A percentile compares a stretch with the other conserved stretches of the same genome.
These are phyloP conservation scores for Heliconius himera DNA, from an alignment of 1,140 invertebrate species.

Conservation along the genomic window DNA sequence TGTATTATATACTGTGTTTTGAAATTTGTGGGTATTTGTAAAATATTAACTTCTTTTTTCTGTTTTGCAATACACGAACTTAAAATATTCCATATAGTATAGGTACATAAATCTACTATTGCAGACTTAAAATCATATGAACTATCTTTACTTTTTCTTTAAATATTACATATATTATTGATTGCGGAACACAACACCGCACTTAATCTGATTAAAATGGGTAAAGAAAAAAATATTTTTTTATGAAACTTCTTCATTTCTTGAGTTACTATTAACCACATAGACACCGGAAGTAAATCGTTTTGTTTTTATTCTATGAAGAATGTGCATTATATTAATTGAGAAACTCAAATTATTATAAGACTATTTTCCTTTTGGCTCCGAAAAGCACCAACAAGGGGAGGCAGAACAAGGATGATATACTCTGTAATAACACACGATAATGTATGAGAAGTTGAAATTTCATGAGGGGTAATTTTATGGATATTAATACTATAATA, in stretches of 20 bases:
- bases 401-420: neutral
- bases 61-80: neutral
- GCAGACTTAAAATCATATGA: too few relatives aligned
- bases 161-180: too few relatives aligned
- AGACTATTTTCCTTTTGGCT: neutral
- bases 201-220: too few relatives aligned
- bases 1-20: neutral
- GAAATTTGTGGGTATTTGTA: neutral
- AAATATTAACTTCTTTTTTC: neutral
- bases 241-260: too few relatives aligned
- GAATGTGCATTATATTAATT: neutral
- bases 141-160: too few relatives aligned
- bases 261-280: too few relatives aligned
- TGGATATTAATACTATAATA: neutral
- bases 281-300: neutral
- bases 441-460: conserved; percentile 54
- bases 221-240: too few relatives aligned
- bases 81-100: too few relatives aligned
- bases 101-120: too few relatives aligned
- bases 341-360: neutral
- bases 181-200: too few relatives aligned
- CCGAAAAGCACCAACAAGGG: neutral
- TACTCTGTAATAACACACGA: conserved; percentile 58
- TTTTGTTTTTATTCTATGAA: neutral
- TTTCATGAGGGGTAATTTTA: conserved; percentile 15